Evolutionary conservation across 1,140 invertebrate species (phyloP).

Genomic region (Drosophila fuyamai): DNA sequence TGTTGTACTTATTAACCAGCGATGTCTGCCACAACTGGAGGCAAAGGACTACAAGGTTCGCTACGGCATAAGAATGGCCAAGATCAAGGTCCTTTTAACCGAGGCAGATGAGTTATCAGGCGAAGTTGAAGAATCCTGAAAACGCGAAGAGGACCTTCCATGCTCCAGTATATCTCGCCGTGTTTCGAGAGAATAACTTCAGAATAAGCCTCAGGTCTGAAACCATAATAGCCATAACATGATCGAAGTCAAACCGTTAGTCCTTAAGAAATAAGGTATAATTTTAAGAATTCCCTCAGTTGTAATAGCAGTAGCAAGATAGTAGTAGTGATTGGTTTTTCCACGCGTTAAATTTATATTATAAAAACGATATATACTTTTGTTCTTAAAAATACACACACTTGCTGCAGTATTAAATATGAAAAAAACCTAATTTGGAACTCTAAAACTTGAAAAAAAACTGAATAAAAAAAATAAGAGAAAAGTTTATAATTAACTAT

Average conservation of each 20-base stretch:
- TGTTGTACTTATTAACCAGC: not conserved
- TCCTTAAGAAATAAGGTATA: no score
- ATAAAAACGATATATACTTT: no score
- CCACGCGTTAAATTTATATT: no score
- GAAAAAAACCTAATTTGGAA: no score
- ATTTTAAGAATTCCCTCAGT: no score
- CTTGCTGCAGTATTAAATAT: no score
- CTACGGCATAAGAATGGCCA: constrained; percentile 4
- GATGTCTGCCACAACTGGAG: not conserved
- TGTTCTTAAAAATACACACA: no score
- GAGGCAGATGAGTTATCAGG: not conserved
- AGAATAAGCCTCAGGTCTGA: not conserved
- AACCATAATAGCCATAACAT: not conserved
- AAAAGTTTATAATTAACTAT: no score
- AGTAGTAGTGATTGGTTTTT: no score
- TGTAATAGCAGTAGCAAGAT: no score
- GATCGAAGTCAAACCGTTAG: not conserved
- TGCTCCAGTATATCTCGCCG: not conserved
- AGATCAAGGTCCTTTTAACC: not conserved
- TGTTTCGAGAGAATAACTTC: not conserved
- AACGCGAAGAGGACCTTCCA: not conserved
- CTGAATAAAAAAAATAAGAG: no score
- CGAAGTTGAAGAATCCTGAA: not conserved
- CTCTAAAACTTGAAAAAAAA: no score
- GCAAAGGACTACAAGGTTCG: not conserved